These are phyloP conservation scores for Yponomeuta sedellus DNA, from an alignment of 2,888 invertebrate species.

Conservation along the genomic window DNA sequence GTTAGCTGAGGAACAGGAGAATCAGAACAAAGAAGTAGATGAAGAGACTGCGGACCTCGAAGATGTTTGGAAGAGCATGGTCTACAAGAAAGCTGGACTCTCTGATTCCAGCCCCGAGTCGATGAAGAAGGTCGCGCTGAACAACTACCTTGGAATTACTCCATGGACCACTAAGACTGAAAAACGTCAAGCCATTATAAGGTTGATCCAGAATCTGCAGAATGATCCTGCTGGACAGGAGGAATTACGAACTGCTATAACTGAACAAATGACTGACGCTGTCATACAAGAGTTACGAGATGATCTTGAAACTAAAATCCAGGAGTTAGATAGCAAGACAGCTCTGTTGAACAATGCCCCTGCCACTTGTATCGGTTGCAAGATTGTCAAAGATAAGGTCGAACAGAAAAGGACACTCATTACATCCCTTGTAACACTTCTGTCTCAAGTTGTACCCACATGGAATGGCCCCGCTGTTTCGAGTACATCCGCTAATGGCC, in stretches of 20 bases:
- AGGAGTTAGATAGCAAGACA: slow-evolving; percentile 54
- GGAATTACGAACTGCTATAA: slow-evolving; percentile 44
- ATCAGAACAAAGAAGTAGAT: slow-evolving; percentile 32
- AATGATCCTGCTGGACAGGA: slow-evolving; percentile 35
- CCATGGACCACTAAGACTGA: slow-evolving; percentile 54
- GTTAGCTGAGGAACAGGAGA: background rate
- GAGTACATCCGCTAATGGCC: slow-evolving; percentile 20
- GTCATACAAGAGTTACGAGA: slow-evolving; percentile 45
- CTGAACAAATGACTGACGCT: slow-evolving; percentile 46
- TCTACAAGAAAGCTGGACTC: slow-evolving; percentile 55
- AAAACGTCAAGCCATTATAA: slow-evolving; percentile 53
- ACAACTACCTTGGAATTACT: slow-evolving; percentile 48
- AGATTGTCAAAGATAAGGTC: slow-evolving; percentile 40
- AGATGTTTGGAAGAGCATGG: slow-evolving; percentile 56
- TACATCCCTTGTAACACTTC: slow-evolving; percentile 43
- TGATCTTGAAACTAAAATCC: slow-evolving; percentile 49
- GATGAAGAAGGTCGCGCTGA: slow-evolving; percentile 47
- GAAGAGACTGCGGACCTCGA: slow-evolving; percentile 50
- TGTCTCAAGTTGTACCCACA: slow-evolving; percentile 49
- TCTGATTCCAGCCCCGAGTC: slow-evolving; percentile 41
- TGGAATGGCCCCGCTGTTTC: slow-evolving; percentile 31
- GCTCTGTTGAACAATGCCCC: slow-evolving; percentile 43
- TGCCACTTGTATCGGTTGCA: slow-evolving; percentile 39
- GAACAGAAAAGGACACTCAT: slow-evolving; percentile 52
- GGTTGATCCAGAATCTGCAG: slow-evolving; percentile 46